Evolutionary conservation across 1,140 invertebrate species (phyloP).

Genomic region (Rhynchophorus ferrugineus): DNA sequence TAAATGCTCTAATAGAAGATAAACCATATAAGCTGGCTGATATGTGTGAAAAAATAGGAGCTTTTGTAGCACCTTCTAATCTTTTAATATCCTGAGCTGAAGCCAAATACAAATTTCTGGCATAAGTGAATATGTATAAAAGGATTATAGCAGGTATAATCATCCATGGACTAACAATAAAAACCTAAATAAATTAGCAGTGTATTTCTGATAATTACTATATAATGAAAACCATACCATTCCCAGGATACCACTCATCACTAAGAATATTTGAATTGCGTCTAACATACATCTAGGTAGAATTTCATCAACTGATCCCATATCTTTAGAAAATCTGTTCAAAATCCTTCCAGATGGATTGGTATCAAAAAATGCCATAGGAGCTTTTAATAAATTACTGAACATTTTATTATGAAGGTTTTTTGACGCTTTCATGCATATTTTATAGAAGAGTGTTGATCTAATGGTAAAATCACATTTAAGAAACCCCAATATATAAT

Average conservation of each 20-base stretch:
- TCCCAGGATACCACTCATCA: conserved; percentile 41
- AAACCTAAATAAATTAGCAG: conserved; percentile 30
- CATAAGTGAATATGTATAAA: conserved; percentile 58
- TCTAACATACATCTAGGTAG: conserved; percentile 75
- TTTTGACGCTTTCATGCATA: conserved; percentile 71
- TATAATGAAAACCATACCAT: conserved; percentile 45
- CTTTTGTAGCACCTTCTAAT: conserved; percentile 62
- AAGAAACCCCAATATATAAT: neutral
- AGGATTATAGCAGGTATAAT: conserved; percentile 62
- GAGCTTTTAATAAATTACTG: conserved; percentile 58
- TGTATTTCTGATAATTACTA: neutral
- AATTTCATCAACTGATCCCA: conserved; percentile 77
- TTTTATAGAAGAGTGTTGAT: conserved; percentile 64
- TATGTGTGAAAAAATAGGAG: conserved; percentile 72
- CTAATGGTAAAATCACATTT: conserved; percentile 1
- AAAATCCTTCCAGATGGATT: conserved; percentile 55
- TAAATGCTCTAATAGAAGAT: conserved; percentile 64
- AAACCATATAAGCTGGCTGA: conserved; percentile 64
- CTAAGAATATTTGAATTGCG: conserved; percentile 60
- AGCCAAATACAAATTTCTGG: conserved; percentile 70
- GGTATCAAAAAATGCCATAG: conserved; percentile 55
- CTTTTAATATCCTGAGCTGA: conserved; percentile 80
- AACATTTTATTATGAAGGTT: conserved; percentile 81
- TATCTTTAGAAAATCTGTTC: conserved; percentile 71
- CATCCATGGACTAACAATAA: conserved; percentile 66